phyloP scores from a whole-genome alignment of 2,113 vertebrate species.

The Stigmatopora nigra region DNA sequence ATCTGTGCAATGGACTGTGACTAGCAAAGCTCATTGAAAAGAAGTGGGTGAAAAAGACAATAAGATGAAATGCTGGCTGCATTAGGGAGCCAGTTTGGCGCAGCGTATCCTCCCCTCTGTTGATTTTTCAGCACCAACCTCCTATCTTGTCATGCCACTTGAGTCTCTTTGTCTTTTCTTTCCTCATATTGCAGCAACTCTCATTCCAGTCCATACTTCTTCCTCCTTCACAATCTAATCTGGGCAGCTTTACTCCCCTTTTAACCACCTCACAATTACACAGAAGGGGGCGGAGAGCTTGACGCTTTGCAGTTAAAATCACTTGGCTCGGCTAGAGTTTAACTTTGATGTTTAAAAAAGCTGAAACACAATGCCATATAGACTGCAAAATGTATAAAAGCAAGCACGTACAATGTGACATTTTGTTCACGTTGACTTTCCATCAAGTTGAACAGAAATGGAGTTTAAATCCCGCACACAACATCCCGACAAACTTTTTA shows the following conservation, averaged over 20 bases:
- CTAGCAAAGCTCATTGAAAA: slow-evolving; percentile 36
- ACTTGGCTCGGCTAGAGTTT: slow-evolving; percentile 36
- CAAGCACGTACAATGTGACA: not conserved
- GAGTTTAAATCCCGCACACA: slow-evolving; percentile 16
- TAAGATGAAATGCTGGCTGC: slow-evolving; percentile 57
- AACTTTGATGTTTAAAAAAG: slow-evolving; percentile 45
- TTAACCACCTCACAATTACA: slow-evolving; percentile 41
- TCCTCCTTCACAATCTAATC: slow-evolving; percentile 37
- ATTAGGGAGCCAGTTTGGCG: slow-evolving; percentile 43
- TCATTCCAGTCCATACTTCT: not conserved
- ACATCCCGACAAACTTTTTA: slow-evolving; percentile 14
- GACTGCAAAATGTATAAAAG: not conserved
- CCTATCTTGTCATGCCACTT: slow-evolving; percentile 27
- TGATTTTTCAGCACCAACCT: slow-evolving; percentile 23
- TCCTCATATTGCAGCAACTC: slow-evolving; percentile 17
- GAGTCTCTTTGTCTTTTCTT: slow-evolving; percentile 16
- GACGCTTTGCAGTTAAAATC: slow-evolving; percentile 27
- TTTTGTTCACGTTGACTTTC: slow-evolving; percentile 11
- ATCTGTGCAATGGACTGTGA: slow-evolving; percentile 46
- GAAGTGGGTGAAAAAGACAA: slow-evolving; percentile 28
- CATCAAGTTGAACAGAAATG: slow-evolving; percentile 11
- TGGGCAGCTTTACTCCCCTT: slow-evolving; percentile 35
- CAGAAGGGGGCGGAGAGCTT: slow-evolving; percentile 23
- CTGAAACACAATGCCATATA: slow-evolving; percentile 7
- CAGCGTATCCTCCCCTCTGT: slow-evolving; percentile 28